A percentile compares a stretch with the other conserved stretches of the same genome.
Conservation (phyloP, 2,888 invertebrate genomes). For the Pollenia griseotomentosa region DNA sequence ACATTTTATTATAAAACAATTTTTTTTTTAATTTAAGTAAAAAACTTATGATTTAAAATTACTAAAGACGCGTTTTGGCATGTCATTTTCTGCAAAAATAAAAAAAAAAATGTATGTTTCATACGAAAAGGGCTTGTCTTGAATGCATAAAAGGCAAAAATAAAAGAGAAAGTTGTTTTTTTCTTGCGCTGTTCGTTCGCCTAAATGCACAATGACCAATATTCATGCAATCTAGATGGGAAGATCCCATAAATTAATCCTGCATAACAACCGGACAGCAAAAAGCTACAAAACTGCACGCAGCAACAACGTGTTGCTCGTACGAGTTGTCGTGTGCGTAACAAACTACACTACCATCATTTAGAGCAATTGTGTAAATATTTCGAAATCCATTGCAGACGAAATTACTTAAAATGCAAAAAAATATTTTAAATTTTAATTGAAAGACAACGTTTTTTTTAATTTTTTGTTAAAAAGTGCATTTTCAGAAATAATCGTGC, state of each 20-base stretch:
- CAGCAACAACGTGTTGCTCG: constrained; percentile 30
- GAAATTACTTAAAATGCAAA: constrained; percentile 37
- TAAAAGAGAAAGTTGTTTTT: constrained; percentile 68
- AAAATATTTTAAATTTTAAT: constrained; percentile 5
- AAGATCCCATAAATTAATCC: constrained; percentile 62
- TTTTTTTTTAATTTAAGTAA: constrained; percentile 27
- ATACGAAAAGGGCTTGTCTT: constrained; percentile 67
- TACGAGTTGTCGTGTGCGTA: constrained; percentile 28
- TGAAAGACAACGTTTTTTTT: neutral
- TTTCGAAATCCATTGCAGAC: constrained; percentile 48
- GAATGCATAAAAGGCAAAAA: constrained; percentile 49
- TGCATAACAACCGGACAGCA: constrained; percentile 29
- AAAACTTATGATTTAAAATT: constrained; percentile 1
- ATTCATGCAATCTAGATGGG: constrained; percentile 22
- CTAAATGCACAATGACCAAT: constrained; percentile 31
- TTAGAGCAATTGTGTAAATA: constrained; percentile 59
- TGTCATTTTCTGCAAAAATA: constrained; percentile 14
- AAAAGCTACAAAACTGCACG: constrained; percentile 37
- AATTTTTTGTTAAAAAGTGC: neutral
- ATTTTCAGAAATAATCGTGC: constrained; percentile 51
- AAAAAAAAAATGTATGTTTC: neutral
- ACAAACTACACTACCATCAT: constrained; percentile 11
- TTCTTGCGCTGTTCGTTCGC: neutral
- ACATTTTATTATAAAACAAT: constrained; percentile 23
- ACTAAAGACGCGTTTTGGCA: constrained; percentile 34